Conservation (phyloP, 2,113 vertebrate genomes). For the Entosphenus tridentatus region DNA sequence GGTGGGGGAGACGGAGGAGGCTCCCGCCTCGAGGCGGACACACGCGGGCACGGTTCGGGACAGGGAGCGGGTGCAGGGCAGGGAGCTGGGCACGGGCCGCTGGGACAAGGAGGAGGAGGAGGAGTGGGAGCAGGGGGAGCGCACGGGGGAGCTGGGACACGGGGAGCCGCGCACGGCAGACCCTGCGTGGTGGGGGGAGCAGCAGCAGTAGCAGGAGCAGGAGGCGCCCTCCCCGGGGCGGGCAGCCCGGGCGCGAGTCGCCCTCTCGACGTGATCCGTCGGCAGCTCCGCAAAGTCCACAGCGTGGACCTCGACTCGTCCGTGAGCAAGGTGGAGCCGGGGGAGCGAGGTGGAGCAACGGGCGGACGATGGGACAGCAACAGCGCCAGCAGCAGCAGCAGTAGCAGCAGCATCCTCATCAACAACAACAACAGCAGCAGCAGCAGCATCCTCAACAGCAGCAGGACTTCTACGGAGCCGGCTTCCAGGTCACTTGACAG, state of each 20-base stretch:
- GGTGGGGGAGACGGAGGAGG: no score
- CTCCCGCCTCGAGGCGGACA: no score
- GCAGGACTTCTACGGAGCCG: no score
- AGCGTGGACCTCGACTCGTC: constrained; percentile 4
- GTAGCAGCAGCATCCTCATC: no score
- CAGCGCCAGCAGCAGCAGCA: no score
- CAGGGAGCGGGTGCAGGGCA: no score
- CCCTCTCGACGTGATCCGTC: neutral
- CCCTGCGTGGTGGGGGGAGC: neutral
- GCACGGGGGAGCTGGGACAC: neutral
- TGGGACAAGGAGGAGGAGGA: neutral
- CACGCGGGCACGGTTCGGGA: no score
- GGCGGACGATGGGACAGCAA: neutral
- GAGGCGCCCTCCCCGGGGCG: neutral
- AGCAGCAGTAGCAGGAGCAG: neutral
- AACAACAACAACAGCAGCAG: no score
- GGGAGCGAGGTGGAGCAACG: neutral
- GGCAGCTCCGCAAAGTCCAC: constrained; percentile 3
- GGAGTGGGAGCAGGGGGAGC: neutral
- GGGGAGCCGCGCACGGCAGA: neutral
- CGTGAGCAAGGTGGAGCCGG: neutral
- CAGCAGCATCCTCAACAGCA: no score
- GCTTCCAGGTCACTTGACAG: no score
- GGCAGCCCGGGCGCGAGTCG: neutral
- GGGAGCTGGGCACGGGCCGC: neutral